phyloP scores from a whole-genome alignment of 2,113 vertebrate species.

The Nibea albiflora region DNA sequence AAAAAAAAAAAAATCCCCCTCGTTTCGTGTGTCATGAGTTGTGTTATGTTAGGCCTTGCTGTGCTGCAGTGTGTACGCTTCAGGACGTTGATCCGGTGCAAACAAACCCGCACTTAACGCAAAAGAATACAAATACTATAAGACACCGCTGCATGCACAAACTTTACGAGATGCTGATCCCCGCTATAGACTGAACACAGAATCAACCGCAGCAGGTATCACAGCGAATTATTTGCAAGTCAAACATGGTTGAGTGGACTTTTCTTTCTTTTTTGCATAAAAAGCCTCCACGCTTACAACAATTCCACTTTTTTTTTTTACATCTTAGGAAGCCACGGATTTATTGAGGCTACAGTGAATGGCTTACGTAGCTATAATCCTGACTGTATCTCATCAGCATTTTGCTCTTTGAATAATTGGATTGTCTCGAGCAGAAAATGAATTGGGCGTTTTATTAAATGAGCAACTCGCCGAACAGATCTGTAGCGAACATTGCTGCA shows the following conservation, averaged over 20 bases:
- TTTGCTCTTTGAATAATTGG: not conserved
- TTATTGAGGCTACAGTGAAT: not conserved
- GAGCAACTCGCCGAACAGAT: not conserved
- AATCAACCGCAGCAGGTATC: not conserved
- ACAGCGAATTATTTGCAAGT: not conserved
- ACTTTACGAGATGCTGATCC: not conserved
- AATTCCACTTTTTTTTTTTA: not conserved
- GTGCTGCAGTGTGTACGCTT: not conserved
- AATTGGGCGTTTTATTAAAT: not conserved
- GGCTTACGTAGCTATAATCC: not conserved
- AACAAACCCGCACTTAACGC: not conserved
- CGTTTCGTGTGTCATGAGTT: not conserved
- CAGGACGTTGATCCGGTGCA: not conserved
- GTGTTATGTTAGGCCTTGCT: not conserved
- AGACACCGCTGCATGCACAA: not conserved
- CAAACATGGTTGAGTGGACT: not conserved
- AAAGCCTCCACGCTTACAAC: not conserved
- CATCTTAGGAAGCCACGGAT: not conserved
- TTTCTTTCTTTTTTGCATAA: not conserved
- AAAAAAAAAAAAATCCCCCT: not conserved
- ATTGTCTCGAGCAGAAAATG: not conserved
- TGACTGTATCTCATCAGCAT: not conserved
- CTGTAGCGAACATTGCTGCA: not conserved
- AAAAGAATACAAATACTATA: not conserved
- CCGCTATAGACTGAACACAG: not conserved